Conservation (phyloP, 2,797 vertebrate species). For the Valencia hispanica region DNA sequence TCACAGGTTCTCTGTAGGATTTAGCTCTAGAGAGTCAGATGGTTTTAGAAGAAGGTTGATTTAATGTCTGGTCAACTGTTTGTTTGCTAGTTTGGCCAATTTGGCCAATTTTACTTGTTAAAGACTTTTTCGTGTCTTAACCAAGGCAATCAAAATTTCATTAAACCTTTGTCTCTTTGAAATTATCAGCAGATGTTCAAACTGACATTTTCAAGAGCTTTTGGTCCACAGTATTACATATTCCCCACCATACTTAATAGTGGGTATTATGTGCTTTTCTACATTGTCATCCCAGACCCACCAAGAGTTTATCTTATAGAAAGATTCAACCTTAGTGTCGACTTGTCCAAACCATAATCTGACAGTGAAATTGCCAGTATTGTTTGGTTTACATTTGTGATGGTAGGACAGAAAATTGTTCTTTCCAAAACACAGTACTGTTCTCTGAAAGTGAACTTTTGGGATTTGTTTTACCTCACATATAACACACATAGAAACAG, state of each 20-base stretch:
- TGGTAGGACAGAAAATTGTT: not conserved
- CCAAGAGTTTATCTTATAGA: not conserved
- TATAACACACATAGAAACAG: not conserved
- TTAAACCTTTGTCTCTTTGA: not conserved
- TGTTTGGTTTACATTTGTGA: not conserved
- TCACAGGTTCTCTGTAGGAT: not conserved
- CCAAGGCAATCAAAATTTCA: not conserved
- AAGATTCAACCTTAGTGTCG: not conserved
- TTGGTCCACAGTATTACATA: not conserved
- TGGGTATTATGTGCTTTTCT: not conserved
- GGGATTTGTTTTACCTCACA: not conserved
- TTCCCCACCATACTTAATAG: not conserved
- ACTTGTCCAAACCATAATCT: not conserved
- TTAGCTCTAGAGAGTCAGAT: not conserved
- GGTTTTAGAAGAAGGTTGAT: not conserved
- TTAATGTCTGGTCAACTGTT: not conserved
- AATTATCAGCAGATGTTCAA: too few relatives aligned
- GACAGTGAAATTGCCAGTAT: not conserved
- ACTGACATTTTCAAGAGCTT: not conserved
- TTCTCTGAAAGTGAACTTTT: not conserved
- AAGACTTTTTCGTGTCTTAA: not conserved
- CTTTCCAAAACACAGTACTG: not conserved
- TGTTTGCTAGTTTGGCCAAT: not conserved
- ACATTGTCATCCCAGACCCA: not conserved
- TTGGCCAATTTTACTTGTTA: not conserved